These are phyloP conservation scores for Lucinisca nassula DNA, from an alignment of 2,888 invertebrate species.

Conservation along the genomic window DNA sequence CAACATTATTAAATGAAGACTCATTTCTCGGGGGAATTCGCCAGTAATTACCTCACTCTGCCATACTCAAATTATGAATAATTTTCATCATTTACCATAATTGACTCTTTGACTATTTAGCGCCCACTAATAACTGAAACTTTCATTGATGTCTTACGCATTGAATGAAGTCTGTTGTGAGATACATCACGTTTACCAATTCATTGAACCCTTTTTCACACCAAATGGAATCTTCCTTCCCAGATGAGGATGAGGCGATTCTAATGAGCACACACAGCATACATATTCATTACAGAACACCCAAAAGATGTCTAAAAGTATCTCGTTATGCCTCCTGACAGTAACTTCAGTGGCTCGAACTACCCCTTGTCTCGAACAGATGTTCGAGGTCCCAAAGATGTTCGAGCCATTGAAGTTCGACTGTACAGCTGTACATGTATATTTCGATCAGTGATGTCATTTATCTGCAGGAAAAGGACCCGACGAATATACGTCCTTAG, in stretches of 20 bases:
- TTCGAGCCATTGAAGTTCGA: no score
- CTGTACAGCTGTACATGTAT: no score
- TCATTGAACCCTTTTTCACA: background rate
- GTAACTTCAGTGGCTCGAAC: no score
- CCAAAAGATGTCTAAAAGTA: background rate
- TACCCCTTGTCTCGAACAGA: no score
- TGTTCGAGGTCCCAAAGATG: no score
- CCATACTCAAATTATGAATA: background rate
- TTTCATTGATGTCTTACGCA: background rate
- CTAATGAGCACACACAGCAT: background rate
- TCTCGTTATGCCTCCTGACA: no score
- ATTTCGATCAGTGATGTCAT: no score
- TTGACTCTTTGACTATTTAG: background rate
- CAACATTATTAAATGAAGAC: no score
- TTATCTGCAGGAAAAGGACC: no score
- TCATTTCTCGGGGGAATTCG: no score
- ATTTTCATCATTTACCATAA: background rate
- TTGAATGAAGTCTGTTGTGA: background rate
- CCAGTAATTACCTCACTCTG: background rate
- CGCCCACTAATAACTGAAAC: background rate
- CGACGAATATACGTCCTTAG: no score
- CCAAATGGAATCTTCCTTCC: background rate
- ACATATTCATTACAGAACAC: background rate
- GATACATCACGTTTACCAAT: background rate
- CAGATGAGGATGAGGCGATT: background rate